These are phyloP conservation scores for Stratiomys singularior DNA, from an alignment of 2,888 invertebrate species.

Conservation along the genomic window DNA sequence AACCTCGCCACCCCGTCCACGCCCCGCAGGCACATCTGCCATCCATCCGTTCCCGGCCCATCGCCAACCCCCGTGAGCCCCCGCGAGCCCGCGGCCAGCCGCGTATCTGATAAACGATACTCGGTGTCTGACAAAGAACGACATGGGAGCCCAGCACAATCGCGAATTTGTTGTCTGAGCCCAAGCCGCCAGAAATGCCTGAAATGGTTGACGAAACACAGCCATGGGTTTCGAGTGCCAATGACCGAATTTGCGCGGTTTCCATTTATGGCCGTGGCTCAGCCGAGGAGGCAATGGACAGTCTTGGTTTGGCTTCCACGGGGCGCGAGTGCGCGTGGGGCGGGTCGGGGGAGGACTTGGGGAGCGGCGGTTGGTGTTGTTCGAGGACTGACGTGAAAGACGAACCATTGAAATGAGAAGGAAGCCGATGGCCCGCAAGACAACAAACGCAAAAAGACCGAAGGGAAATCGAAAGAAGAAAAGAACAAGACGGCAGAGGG, in stretches of 20 bases:
- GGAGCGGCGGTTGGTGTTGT: not conserved
- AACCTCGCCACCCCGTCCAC: constrained; percentile 10
- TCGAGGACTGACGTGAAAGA: constrained; percentile 17
- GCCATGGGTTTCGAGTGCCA: constrained; percentile 49
- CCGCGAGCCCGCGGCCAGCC: not conserved
- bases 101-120: constrained; percentile 39
- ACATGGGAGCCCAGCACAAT: constrained; percentile 47
- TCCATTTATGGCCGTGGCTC: constrained; percentile 29
- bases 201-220: constrained; percentile 52
- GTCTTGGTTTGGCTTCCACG: constrained; percentile 31
- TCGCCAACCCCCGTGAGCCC: not conserved
- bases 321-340: not conserved
- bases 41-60: not conserved
- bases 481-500: constrained; percentile 3
- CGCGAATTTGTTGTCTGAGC: constrained; percentile 52
- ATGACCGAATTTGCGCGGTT: constrained; percentile 51
- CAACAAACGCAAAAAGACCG: constrained; percentile 18
- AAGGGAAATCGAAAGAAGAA: constrained; percentile 13
- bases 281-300: constrained; percentile 25
- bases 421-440: constrained; percentile 38
- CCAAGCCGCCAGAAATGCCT: constrained; percentile 47
- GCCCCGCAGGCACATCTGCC: constrained; percentile 23
- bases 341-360: not conserved
- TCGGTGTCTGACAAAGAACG: constrained; percentile 22
- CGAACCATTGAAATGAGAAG: constrained; percentile 34